Conservation (phyloP, 2,113 vertebrate species). For the Ornithorhynchus anatinus region DNA sequence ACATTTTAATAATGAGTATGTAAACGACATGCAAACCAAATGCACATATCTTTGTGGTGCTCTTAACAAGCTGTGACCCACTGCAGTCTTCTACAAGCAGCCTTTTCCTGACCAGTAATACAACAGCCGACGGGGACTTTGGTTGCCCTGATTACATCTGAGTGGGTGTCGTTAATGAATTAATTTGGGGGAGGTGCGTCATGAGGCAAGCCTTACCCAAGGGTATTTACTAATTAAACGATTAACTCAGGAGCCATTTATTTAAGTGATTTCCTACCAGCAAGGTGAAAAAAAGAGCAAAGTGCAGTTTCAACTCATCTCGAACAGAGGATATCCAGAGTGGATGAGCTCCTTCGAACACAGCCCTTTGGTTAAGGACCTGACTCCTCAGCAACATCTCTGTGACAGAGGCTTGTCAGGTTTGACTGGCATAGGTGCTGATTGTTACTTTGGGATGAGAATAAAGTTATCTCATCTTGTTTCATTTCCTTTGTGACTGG, state of each 20-base stretch:
- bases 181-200: not conserved
- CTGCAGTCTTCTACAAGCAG: not conserved
- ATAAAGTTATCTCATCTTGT: not conserved
- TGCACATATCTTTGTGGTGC: slow-evolving; percentile 24
- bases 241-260: not conserved
- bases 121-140: not conserved
- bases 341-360: too few relatives aligned
- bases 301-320: not conserved
- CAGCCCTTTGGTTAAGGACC: too few relatives aligned
- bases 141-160: not conserved
- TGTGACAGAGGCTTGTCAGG: not conserved
- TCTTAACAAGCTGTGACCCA: not conserved
- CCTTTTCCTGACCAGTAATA: not conserved
- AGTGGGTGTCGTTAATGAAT: not conserved
- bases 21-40: slow-evolving; percentile 50
- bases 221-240: not conserved
- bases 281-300: not conserved
- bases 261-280: not conserved
- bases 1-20: slow-evolving; percentile 41
- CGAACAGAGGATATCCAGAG: not conserved
- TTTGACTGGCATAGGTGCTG: not conserved
- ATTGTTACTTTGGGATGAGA: not conserved
- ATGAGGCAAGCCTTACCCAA: too few relatives aligned
- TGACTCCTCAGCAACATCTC: not conserved
- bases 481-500: not conserved